Conservation (phyloP, 1,140 invertebrate genomes). For the Polypedilum pembai region DNA sequence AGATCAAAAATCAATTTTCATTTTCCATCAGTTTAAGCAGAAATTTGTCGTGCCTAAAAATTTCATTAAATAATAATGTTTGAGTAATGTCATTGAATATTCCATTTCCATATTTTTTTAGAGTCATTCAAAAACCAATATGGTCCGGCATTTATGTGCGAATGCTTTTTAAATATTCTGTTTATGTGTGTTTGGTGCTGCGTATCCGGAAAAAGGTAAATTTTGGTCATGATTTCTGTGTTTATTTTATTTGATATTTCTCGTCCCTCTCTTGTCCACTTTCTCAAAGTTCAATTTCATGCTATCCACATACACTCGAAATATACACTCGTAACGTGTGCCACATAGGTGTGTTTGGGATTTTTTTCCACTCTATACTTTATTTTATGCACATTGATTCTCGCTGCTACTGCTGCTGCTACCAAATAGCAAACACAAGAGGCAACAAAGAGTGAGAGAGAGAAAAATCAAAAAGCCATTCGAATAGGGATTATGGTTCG, state of each 20-base stretch:
- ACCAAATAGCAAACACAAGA: neutral
- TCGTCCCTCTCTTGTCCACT: neutral
- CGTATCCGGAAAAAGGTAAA: neutral
- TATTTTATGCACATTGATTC: neutral
- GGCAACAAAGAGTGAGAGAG: neutral
- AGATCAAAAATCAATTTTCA: too few relatives aligned
- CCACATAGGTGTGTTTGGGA: neutral
- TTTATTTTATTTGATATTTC: neutral
- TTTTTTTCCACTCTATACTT: neutral
- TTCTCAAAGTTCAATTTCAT: neutral
- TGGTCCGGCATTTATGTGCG: neutral
- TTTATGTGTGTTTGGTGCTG: neutral
- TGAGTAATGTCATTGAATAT: too few relatives aligned
- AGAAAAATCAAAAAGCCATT: neutral
- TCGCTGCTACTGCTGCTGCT: too few relatives aligned
- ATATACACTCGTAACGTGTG: neutral
- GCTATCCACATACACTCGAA: neutral
- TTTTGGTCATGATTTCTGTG: neutral
- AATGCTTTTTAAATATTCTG: neutral
- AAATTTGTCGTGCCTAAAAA: too few relatives aligned
- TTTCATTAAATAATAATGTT: too few relatives aligned
- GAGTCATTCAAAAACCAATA: neutral
- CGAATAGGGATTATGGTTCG: slow-evolving; percentile 2
- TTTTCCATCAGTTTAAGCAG: too few relatives aligned
- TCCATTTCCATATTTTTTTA: too few relatives aligned